Evolutionary conservation across 2,888 invertebrate species (phyloP).

Genomic region (Caenorhabditis drosophilae): DNA sequence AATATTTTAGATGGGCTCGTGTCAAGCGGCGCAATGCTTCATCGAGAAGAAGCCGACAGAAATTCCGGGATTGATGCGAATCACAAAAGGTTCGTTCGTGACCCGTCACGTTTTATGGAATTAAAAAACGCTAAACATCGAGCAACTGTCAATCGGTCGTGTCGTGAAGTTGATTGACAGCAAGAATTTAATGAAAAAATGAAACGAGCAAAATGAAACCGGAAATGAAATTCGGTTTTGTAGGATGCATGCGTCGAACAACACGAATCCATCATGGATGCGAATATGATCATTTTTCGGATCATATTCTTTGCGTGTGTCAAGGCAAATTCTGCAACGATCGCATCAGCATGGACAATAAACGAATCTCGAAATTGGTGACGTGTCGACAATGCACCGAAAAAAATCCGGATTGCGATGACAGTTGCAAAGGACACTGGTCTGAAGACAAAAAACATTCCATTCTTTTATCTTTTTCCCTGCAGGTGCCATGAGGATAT

Average conservation of each 20-base stretch:
- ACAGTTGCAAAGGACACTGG: conserved; percentile 61
- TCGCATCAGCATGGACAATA: conserved; percentile 48
- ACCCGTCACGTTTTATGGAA: no score
- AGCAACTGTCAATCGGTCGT: no score
- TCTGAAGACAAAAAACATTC: not conserved
- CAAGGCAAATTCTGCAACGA: conserved; percentile 66
- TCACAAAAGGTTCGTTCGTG: conserved; percentile 41
- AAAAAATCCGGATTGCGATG: conserved; percentile 62
- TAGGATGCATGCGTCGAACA: conserved; percentile 63
- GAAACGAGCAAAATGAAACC: no score
- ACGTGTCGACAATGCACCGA: conserved; percentile 64
- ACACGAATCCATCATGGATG: conserved; percentile 61
- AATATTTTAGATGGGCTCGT: conserved; percentile 67
- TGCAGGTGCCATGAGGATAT: conserved; percentile 65
- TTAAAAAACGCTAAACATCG: no score
- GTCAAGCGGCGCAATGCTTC: conserved; percentile 64
- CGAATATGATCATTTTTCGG: conserved; percentile 64
- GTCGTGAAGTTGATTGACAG: no score
- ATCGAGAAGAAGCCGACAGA: conserved; percentile 66
- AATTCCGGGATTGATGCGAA: conserved; percentile 51
- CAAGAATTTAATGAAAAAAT: no score
- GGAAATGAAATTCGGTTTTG: conserved; percentile 2
- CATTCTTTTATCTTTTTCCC: not conserved
- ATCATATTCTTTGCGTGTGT: conserved; percentile 66
- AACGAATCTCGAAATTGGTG: conserved; percentile 39